Evolutionary conservation across 2,113 vertebrate species (phyloP).

Genomic region (Podarcis cretensis): DNA sequence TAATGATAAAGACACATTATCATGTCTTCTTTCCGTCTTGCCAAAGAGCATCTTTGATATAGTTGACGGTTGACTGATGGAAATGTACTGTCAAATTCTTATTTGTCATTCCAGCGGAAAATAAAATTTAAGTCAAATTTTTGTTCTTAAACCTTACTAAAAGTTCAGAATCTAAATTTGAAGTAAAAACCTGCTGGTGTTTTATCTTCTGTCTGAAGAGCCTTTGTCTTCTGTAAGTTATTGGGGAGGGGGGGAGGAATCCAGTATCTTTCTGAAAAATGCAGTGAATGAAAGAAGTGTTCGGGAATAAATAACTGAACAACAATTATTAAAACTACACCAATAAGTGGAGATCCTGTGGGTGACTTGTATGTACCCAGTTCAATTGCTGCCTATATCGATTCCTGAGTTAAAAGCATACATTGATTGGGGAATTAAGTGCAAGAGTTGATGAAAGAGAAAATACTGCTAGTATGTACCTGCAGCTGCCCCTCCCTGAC

Average conservation of each 20-base stretch:
- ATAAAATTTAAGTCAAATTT: conserved; percentile 53
- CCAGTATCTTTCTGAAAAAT: not conserved
- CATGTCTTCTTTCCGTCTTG: conserved; percentile 12
- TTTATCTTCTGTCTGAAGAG: not conserved
- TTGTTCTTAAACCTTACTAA: conserved; percentile 42
- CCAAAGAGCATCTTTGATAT: conserved; percentile 44
- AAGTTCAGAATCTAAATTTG: conserved; percentile 15
- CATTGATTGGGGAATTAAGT: not conserved
- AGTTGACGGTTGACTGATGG: conserved; percentile 60
- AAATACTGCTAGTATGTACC: not conserved
- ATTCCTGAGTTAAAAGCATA: not conserved
- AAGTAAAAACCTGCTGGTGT: not conserved
- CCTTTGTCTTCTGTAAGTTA: not conserved
- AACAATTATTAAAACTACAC: not conserved
- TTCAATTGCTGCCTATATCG: not conserved
- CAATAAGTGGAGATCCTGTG: not conserved
- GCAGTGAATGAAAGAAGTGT: not conserved
- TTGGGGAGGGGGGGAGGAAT: not conserved
- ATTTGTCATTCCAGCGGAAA: conserved; percentile 57
- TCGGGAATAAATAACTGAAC: not conserved
- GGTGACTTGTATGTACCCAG: not conserved
- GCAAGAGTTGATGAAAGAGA: not conserved
- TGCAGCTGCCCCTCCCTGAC: no score
- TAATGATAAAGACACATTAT: conserved; percentile 51
- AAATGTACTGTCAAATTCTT: conserved; percentile 58